Base-by-base conservation (phyloP, 2,113 vertebrate species). In the Petroica traversi region DNA sequence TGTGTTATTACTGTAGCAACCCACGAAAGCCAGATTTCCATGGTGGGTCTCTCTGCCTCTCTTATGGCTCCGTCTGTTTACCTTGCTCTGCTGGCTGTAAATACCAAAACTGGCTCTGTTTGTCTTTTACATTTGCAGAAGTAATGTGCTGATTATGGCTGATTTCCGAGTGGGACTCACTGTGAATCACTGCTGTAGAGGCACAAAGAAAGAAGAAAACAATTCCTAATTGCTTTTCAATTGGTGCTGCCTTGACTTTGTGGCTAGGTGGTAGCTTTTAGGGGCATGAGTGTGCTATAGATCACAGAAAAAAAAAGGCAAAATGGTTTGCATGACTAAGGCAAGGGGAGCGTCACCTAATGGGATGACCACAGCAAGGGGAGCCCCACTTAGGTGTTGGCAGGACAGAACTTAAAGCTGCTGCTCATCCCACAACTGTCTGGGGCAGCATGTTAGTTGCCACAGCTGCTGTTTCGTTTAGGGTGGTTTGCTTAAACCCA, bases 1-100 rank as follows among this genome's bases (percentile, higher is more conserved):
- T 91, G 40, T 90, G 41, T 80, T 89, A 92, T 75, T 87, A 72
- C 87, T 90, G 85, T 83, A 91, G 84, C 85, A 85, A 80, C 88
- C 49, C 31, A 29, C 48, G 26, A 29, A 78, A 46, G 66, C 23
- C 33, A 61, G 12, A 55, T 62, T 88, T 93, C 73, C 43, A 85
- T 11, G 6, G 59, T 64, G 14, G 51, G 33, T 38, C 55, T 51
- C 73, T 0, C 0, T 82, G 38, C 52, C 67, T 76, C 36, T 71
- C 71, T 85, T 69, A 69, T 85, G 36, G 48, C 36, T 78, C 0
- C 0, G 19, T 80, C 54, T 82, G 59, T 85, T 84, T 78, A 59
- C 45, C 62, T 73, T 88, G 31, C 57, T 64, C 38, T 36, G 26
- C 18, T 89, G 45, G 40, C 62, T 81, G 31, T 41, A 55, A 85